These are phyloP conservation scores for Lithosia quadra DNA, from an alignment of 2,888 invertebrate species.

Conservation along the genomic window DNA sequence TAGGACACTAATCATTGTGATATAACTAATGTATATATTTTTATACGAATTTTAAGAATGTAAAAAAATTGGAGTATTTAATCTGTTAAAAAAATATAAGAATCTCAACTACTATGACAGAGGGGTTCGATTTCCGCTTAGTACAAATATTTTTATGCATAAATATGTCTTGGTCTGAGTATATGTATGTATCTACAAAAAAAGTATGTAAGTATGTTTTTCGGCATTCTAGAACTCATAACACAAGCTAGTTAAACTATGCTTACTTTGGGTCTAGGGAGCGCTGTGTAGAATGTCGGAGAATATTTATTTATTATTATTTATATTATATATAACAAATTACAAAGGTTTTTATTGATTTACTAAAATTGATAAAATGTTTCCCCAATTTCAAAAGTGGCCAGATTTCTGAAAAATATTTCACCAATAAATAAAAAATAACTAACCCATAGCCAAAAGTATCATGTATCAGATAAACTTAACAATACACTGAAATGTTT, in stretches of 20 bases:
- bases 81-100: background rate
- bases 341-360: background rate
- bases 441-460: conserved; percentile 26
- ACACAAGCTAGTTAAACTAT: too few species aligned
- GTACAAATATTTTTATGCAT: too few species aligned
- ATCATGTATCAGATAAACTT: conserved; percentile 61
- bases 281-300: too few species aligned
- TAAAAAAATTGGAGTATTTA: background rate
- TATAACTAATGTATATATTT: background rate
- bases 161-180: too few species aligned
- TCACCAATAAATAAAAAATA: background rate
- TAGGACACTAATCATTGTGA: conserved; percentile 7
- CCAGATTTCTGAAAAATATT: background rate
- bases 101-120: too few species aligned
- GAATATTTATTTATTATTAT: too few species aligned
- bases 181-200: too few species aligned
- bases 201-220: too few species aligned
- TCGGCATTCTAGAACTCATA: too few species aligned
- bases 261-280: too few species aligned
- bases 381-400: background rate
- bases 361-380: background rate
- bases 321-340: too few species aligned
- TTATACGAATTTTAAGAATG: background rate
- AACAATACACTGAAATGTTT: conserved; percentile 78
- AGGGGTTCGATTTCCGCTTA: too few species aligned